phyloP scores from a whole-genome alignment of 2,797 vertebrate species.

The Neosalanx taihuensis region DNA sequence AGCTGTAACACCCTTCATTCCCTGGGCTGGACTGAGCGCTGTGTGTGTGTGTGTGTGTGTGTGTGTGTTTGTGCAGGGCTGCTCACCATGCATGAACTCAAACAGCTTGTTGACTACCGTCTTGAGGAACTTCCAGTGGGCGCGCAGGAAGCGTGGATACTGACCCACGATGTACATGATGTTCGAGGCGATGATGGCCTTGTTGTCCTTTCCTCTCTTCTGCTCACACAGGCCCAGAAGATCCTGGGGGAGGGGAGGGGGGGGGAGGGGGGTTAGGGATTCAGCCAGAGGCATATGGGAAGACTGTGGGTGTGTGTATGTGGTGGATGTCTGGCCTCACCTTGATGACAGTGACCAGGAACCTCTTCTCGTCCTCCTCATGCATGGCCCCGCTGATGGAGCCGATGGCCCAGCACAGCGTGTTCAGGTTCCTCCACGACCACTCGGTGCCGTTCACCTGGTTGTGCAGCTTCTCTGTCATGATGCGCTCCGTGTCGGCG shows the following conservation, averaged over 20 bases:
- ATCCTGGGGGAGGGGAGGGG: slow-evolving; percentile 66
- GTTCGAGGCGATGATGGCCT: slow-evolving; percentile 91
- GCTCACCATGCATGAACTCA: slow-evolving; percentile 91
- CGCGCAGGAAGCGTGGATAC: slow-evolving; percentile 87
- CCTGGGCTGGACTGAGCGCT: too few species aligned
- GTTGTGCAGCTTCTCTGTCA: slow-evolving; percentile 91
- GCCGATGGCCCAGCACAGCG: slow-evolving; percentile 88
- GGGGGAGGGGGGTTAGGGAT: neutral
- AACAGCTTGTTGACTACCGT: slow-evolving; percentile 90
- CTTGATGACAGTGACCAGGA: slow-evolving; percentile 91
- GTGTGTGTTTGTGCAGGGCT: too few species aligned
- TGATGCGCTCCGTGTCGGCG: slow-evolving; percentile 87
- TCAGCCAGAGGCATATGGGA: neutral
- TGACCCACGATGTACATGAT: slow-evolving; percentile 93
- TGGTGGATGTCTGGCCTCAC: slow-evolving; percentile 47
- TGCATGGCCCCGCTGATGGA: slow-evolving; percentile 92
- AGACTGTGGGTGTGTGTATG: neutral
- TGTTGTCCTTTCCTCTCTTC: slow-evolving; percentile 90
- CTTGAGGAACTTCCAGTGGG: slow-evolving; percentile 91
- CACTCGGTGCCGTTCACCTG: slow-evolving; percentile 89
- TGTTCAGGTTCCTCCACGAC: slow-evolving; percentile 92
- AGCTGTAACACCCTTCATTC: too few species aligned
- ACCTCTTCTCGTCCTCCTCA: slow-evolving; percentile 88
- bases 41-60: too few species aligned
- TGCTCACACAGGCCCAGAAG: slow-evolving; percentile 88